Base-by-base conservation (phyloP, 2,797 vertebrate species). In the Molossus molossus region DNA sequence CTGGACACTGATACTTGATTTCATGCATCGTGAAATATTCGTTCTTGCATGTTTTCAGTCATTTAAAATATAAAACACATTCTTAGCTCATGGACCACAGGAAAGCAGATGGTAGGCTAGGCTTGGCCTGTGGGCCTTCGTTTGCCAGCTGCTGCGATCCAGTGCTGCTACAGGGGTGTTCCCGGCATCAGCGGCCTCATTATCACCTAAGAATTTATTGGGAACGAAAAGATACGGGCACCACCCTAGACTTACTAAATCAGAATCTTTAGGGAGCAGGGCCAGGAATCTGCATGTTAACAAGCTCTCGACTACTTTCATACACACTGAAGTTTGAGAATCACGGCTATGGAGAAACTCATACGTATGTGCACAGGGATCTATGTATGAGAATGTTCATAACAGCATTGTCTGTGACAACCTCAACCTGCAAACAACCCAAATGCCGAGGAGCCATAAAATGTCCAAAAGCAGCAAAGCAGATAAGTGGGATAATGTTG, bases 401-500 rank as follows among this genome's bases (percentile, higher is more conserved):
- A 79, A 69, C 15, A 65, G 37, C 27, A 21, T 73, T 64, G 53
- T 83, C 69, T 83, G 73, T 77, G 70, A 83, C 50, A 57, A 91
- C n/a, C 40, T 11, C 72, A 37, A 40, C 37, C n/a, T 4, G 33
- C 88, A 94, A 92, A 62, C 29, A 37, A 14, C 11, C 27, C 64
- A 48, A 67, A 40, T 75, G 67, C 84, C 62, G 18, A 27, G n/a
- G 29, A 91, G 40, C 40, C 58, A 14, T 70, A 73, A 76, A 89
- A 79, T 21, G 11, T 79, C n/a, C 70, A 73, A 84, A 65, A 60
- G 91, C 67, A 77, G 21, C 75, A 57, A 94, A 90, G 90, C 12
- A 93, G n/a, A 4, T 58, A 94, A 82, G 48, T 20, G 14, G 69
- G 81, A 88, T 48, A 58, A 83, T 88, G 82, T 87, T 92, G 64